These are phyloP conservation scores for Cheilosia pagana DNA, from an alignment of 2,888 invertebrate species.

Conservation along the genomic window DNA sequence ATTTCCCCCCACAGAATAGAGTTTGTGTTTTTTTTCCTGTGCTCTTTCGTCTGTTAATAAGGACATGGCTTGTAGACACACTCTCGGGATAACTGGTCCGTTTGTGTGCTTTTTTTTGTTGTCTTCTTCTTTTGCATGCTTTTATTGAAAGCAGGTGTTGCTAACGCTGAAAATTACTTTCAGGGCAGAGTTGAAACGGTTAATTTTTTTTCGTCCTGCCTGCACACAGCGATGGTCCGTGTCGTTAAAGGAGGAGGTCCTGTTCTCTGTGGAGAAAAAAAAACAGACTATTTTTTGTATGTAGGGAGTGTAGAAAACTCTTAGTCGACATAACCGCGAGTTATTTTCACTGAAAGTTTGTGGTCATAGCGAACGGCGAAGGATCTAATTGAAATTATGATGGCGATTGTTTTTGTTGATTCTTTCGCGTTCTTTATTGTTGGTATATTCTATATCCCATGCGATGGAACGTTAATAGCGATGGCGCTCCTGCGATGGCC, in stretches of 20 bases:
- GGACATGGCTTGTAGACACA: conserved; percentile 58
- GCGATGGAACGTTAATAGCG: conserved; percentile 18
- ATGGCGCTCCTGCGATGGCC: background rate
- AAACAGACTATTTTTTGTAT: background rate
- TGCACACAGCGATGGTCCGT: conserved; percentile 19
- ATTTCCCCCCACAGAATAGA: conserved; percentile 3
- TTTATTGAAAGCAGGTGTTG: conserved; percentile 75
- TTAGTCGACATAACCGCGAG: conserved; percentile 69
- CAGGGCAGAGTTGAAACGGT: conserved; percentile 56
- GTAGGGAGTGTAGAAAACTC: conserved; percentile 22
- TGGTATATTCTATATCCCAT: background rate
- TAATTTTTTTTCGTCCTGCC: conserved; percentile 13
- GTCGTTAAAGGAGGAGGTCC: conserved; percentile 28
- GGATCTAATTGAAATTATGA: conserved; percentile 69
- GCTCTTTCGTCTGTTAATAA: conserved; percentile 35
- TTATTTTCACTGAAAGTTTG: conserved; percentile 66
- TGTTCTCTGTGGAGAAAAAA: background rate
- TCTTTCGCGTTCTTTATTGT: conserved; percentile 11
- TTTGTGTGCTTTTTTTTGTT: conserved; percentile 23
- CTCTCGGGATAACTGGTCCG: conserved; percentile 10
- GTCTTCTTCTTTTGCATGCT: conserved; percentile 21
- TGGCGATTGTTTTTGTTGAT: conserved; percentile 59
- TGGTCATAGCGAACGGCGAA: conserved; percentile 49
- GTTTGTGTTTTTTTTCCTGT: conserved; percentile 3
- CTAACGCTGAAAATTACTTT: conserved; percentile 69